These are phyloP conservation scores for Fabriciana adippe DNA, from an alignment of 2,888 invertebrate species.

Conservation along the genomic window DNA sequence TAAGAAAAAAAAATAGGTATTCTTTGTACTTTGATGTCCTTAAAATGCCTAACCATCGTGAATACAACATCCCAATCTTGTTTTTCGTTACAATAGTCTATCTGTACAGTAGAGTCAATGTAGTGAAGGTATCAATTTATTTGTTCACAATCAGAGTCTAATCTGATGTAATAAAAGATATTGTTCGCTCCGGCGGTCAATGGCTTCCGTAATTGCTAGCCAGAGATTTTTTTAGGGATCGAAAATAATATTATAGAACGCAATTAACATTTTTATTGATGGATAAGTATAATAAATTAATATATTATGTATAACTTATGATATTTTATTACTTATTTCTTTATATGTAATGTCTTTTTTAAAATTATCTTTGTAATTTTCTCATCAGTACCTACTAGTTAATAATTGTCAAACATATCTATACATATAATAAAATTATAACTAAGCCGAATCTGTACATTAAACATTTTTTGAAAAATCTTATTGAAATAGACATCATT, in stretches of 20 bases:
- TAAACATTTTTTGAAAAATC: no score
- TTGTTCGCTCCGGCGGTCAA: slow-evolving; percentile 51
- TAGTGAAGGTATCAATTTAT: slow-evolving; percentile 46
- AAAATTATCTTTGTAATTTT: no score
- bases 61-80: slow-evolving; percentile 25
- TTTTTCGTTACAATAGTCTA: slow-evolving; percentile 21
- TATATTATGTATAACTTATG: no score
- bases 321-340: no score
- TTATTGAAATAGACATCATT: no score
- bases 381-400: no score
- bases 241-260: background rate
- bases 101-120: slow-evolving; percentile 23
- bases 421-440: no score
- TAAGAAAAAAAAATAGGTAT: no score
- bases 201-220: slow-evolving; percentile 55
- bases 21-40: background rate
- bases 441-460: no score
- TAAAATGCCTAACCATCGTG: slow-evolving; percentile 5
- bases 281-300: slow-evolving; percentile 4
- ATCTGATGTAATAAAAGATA: slow-evolving; percentile 47
- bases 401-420: no score
- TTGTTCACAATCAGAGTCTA: slow-evolving; percentile 48
- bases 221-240: slow-evolving; percentile 19
- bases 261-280: slow-evolving; percentile 18
- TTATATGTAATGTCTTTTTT: no score